Percentiles rank a stretch among this genome's conserved stretches.
phyloP scores from a whole-genome alignment of 2,797 vertebrate genomes.

The Sebastes itinus region DNA sequence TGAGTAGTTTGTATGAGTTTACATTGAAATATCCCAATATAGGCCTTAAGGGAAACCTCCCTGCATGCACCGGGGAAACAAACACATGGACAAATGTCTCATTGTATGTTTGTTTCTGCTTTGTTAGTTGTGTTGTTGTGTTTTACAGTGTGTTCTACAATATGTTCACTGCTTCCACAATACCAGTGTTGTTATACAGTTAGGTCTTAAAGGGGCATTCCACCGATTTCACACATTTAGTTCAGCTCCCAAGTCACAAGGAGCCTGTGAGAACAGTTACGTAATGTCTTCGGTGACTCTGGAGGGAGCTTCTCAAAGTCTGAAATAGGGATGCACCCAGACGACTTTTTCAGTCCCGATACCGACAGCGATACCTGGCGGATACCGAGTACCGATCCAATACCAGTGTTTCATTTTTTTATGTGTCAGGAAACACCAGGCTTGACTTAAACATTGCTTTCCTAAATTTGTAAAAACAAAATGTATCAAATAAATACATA shows the following conservation, averaged over 20 bases:
- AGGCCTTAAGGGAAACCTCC: background rate
- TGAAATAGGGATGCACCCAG: background rate
- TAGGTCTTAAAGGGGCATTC: background rate
- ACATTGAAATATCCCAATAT: fast-evolving
- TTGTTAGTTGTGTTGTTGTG: background rate
- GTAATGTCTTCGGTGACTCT: background rate
- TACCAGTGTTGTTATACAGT: background rate
- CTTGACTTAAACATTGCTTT: too few species aligned
- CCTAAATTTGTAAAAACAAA: too few species aligned
- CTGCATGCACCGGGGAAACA: background rate
- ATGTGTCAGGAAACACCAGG: too few species aligned
- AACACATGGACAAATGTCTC: background rate
- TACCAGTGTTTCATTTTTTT: too few species aligned
- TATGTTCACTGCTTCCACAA: background rate
- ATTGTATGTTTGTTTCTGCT: background rate
- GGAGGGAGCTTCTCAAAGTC: too few species aligned
- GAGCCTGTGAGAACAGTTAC: background rate
- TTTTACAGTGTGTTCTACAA: background rate
- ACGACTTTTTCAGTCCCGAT: background rate
- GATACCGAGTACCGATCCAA: too few species aligned
- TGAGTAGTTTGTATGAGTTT: background rate
- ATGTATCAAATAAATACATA: too few species aligned
- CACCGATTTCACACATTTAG: background rate
- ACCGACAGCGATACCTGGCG: too few species aligned
- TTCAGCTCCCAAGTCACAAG: background rate